phyloP scores from a whole-genome alignment of 2,888 invertebrate genomes.

The Agrotis ipsilon region DNA sequence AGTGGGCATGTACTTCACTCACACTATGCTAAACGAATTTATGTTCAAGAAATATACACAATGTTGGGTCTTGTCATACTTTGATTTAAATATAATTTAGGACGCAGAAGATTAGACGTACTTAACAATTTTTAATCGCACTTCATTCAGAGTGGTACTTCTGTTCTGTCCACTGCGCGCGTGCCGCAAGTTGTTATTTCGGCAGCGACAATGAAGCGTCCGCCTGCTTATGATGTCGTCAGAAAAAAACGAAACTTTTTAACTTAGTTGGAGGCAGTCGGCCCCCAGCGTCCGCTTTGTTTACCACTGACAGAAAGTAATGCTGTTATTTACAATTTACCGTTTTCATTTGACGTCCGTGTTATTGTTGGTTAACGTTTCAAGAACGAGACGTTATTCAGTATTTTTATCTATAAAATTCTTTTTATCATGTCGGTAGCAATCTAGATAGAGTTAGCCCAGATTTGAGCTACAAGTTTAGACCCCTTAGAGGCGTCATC shows the following conservation, averaged over 20 bases:
- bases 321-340: conserved; percentile 45
- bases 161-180: not conserved
- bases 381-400: not conserved
- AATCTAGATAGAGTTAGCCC: too few relatives aligned
- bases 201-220: conserved; percentile 58
- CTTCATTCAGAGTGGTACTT: conserved; percentile 2
- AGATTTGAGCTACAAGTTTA: too few relatives aligned
- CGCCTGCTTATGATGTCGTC: conserved; percentile 59
- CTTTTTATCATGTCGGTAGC: too few relatives aligned
- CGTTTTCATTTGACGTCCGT: conserved; percentile 22
- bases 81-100: too few relatives aligned
- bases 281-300: conserved; percentile 27
- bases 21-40: too few relatives aligned
- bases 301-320: conserved; percentile 39
- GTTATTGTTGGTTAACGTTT: not conserved
- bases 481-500: too few relatives aligned
- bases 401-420: not conserved
- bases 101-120: too few relatives aligned
- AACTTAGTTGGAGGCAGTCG: conserved; percentile 50
- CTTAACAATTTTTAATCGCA: too few relatives aligned
- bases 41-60: too few relatives aligned
- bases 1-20: too few relatives aligned
- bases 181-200: conserved; percentile 43
- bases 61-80: too few relatives aligned
- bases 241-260: conserved; percentile 53